Conservation (phyloP, 1,140 invertebrate species). For the Scaptomyza graminum region DNA sequence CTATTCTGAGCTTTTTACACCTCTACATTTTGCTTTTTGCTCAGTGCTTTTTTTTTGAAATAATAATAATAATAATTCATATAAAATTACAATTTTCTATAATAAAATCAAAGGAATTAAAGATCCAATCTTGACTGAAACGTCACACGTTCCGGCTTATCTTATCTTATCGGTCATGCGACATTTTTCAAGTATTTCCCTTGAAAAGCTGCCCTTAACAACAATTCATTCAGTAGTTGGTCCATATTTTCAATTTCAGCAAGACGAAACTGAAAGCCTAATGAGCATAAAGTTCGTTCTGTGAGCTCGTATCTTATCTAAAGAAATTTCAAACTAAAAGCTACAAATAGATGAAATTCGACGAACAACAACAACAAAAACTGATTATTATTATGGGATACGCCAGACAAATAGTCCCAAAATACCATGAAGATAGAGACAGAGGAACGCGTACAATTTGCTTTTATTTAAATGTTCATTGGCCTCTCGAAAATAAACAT, state of each 20-base stretch:
- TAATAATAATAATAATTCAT: too few relatives aligned
- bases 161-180: slow-evolving; percentile 43
- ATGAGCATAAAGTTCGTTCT: too few relatives aligned
- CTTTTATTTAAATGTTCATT: slow-evolving; percentile 72
- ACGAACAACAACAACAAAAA: slow-evolving; percentile 3
- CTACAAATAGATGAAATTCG: slow-evolving; percentile 8
- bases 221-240: slow-evolving; percentile 40
- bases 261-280: not conserved
- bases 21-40: not conserved
- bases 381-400: slow-evolving; percentile 43
- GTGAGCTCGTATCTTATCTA: slow-evolving; percentile 31
- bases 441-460: slow-evolving; percentile 64
- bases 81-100: too few relatives aligned
- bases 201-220: slow-evolving; percentile 21
- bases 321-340: slow-evolving; percentile 3
- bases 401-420: slow-evolving; percentile 39
- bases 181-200: slow-evolving; percentile 20
- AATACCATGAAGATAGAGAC: slow-evolving; percentile 8
- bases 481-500: slow-evolving; percentile 45
- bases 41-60: too few relatives aligned
- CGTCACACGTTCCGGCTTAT: slow-evolving; percentile 13
- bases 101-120: too few relatives aligned
- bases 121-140: too few relatives aligned
- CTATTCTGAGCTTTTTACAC: not conserved
- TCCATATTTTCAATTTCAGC: not conserved